phyloP scores from a whole-genome alignment of 2,888 invertebrate genomes.

The Prosopocoilus inquinatus region DNA sequence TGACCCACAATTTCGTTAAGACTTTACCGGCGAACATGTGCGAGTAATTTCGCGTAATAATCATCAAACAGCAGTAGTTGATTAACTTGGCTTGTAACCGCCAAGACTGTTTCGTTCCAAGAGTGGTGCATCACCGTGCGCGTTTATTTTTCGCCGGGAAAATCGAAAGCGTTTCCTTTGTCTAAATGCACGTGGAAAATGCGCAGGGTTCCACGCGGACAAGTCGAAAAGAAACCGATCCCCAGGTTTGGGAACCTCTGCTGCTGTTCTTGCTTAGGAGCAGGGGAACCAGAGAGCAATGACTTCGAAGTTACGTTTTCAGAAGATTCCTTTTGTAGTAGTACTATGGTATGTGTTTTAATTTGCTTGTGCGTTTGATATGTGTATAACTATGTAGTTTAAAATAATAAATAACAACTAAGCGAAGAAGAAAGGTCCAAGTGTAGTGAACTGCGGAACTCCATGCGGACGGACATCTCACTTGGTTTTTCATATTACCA shows the following conservation, averaged over 20 bases:
- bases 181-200: conserved; percentile 3
- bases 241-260: conserved; percentile 32
- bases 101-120: background rate
- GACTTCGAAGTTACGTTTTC: conserved; percentile 10
- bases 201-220: conserved; percentile 16
- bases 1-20: too few species aligned
- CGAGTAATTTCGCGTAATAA: too few species aligned
- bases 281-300: conserved; percentile 14
- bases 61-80: too few species aligned
- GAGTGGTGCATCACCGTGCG: too few species aligned
- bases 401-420: too few species aligned
- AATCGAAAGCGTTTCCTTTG: background rate
- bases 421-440: too few species aligned
- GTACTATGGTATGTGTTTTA: conserved; percentile 12
- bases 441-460: too few species aligned
- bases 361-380: background rate
- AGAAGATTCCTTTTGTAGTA: conserved; percentile 16
- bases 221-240: conserved; percentile 28
- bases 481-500: too few species aligned
- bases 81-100: too few species aligned
- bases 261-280: conserved; percentile 33
- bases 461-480: too few species aligned
- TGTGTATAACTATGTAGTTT: too few species aligned
- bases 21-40: background rate
- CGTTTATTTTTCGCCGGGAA: background rate